Evolutionary conservation across 2,888 invertebrate genomes (phyloP).

Genomic region (Cepaea hortensis): DNA sequence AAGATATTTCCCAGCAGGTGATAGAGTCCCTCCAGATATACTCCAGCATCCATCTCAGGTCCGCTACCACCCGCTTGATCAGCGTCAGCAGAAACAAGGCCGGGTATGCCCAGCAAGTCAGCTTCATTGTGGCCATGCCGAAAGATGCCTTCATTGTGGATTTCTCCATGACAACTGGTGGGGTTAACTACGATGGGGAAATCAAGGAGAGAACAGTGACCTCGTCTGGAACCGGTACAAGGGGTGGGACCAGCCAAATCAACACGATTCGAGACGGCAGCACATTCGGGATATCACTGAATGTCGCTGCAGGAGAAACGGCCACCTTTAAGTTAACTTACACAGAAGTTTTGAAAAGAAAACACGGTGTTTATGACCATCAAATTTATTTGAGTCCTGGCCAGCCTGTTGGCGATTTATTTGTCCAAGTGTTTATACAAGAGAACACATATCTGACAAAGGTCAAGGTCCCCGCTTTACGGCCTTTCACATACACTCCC

Average conservation of each 20-base stretch:
- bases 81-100: neutral
- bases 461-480: neutral
- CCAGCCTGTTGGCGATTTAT: constrained; percentile 81
- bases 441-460: neutral
- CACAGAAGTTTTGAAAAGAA: constrained; percentile 83
- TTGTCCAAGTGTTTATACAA: constrained; percentile 81
- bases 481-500: neutral
- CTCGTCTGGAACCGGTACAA: no score
- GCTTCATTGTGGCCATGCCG: neutral
- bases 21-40: constrained; percentile 8
- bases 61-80: neutral
- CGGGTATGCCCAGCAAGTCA: neutral
- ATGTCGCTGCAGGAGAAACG: constrained; percentile 81
- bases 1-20: neutral
- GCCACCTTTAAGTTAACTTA: constrained; percentile 85
- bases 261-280: constrained; percentile 56
- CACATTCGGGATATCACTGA: constrained; percentile 78
- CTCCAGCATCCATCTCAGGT: constrained; percentile 1
- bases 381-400: constrained; percentile 84
- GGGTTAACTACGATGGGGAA: neutral
- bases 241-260: neutral
- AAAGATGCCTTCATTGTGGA: constrained; percentile 9
- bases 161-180: neutral
- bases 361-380: constrained; percentile 83
- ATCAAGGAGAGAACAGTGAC: constrained; percentile 8